These are phyloP conservation scores for Petrocephalus schoutedeni DNA, from an alignment of 2,797 vertebrate genomes.

Conservation along the genomic window DNA sequence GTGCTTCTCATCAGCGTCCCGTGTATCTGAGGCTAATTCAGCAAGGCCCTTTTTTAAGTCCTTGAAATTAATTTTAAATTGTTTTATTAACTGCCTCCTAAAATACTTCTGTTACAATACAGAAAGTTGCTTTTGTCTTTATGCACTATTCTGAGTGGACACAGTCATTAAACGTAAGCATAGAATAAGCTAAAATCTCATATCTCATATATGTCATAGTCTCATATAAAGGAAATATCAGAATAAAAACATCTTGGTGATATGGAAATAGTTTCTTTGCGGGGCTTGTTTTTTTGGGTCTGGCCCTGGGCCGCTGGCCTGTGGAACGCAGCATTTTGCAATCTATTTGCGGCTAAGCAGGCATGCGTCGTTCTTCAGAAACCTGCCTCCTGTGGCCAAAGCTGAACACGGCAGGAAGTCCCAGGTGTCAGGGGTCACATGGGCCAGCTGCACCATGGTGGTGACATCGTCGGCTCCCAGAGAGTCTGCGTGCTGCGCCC, in stretches of 20 bases:
- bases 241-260: neutral
- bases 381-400: neutral
- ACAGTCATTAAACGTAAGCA: neutral
- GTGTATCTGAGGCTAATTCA: neutral
- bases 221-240: neutral
- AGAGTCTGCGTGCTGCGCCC: neutral
- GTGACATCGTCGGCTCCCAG: constrained; percentile 18
- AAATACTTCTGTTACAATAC: neutral
- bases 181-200: neutral
- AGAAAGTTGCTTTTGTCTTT: neutral
- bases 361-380: neutral
- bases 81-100: neutral
- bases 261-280: neutral
- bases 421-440: constrained; percentile 24
- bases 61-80: neutral
- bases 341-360: neutral
- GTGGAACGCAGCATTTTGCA: neutral
- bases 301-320: neutral
- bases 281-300: neutral
- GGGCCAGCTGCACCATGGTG: constrained; percentile 23
- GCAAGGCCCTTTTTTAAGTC: neutral
- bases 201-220: too few species aligned
- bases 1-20: neutral
- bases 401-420: constrained; percentile 31
- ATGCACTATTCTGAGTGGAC: neutral